phyloP scores from a whole-genome alignment of 2,888 invertebrate species.

The Cyaniris semiargus region DNA sequence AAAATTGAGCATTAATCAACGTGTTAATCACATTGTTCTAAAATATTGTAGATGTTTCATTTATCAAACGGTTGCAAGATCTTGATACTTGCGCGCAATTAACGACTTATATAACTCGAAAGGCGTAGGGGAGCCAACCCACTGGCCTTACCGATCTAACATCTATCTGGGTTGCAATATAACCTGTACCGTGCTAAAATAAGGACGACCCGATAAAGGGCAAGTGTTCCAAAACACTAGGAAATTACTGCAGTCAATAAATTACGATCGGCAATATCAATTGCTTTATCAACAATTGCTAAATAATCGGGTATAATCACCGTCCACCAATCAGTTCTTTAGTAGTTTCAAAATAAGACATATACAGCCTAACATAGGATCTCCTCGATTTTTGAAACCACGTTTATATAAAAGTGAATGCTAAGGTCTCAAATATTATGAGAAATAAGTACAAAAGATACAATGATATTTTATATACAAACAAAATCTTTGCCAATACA shows the following conservation, averaged over 20 bases:
- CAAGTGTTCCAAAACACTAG: neutral
- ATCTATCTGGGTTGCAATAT: constrained; percentile 21
- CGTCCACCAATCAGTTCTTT: no score
- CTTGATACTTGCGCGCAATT: constrained; percentile 24
- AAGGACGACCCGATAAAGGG: constrained; percentile 1
- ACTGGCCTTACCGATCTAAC: constrained; percentile 20
- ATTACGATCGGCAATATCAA: neutral
- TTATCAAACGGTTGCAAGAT: constrained; percentile 22
- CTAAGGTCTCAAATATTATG: no score
- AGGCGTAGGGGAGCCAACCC: constrained; percentile 15
- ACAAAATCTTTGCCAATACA: no score
- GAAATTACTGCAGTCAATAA: neutral
- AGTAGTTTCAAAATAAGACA: no score
- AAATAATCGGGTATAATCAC: no score
- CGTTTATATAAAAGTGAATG: no score
- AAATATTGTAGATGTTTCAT: constrained; percentile 23
- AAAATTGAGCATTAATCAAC: constrained; percentile 1
- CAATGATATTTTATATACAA: no score
- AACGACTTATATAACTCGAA: constrained; percentile 24
- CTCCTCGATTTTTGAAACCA: no score
- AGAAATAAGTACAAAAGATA: no score
- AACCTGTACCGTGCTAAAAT: constrained; percentile 1
- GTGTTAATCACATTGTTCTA: constrained; percentile 26
- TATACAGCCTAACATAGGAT: no score
- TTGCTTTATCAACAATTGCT: no score